Evolutionary conservation across 2,888 invertebrate genomes (phyloP).

Genomic region (Tuberolachnus salignus): DNA sequence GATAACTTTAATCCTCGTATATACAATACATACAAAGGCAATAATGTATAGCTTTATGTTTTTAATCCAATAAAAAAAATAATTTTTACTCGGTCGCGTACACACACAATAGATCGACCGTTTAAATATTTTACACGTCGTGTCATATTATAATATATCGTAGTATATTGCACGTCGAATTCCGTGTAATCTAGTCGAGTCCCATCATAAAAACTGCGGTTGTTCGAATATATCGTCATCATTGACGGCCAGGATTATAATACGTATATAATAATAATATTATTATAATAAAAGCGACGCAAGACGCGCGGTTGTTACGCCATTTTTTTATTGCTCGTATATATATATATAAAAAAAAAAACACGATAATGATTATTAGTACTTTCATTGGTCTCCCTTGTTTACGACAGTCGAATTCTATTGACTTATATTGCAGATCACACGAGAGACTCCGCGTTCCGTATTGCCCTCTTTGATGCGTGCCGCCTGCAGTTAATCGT

Average conservation of each 20-base stretch:
- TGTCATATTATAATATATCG: no score
- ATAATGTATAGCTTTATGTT: background rate
- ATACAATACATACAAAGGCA: no score
- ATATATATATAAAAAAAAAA: background rate
- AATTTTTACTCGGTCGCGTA: no score
- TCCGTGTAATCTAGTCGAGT: no score
- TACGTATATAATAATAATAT: no score
- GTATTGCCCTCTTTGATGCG: constrained; percentile 22
- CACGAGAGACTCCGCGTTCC: background rate
- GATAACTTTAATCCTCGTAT: background rate
- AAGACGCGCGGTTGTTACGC: constrained; percentile 1
- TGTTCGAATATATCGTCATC: background rate
- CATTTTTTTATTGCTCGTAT: constrained; percentile 35
- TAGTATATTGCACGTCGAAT: background rate
- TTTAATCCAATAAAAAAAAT: constrained; percentile 10
- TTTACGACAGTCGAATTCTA: constrained; percentile 38
- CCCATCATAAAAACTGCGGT: background rate
- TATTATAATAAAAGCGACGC: background rate
- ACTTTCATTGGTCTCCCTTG: constrained; percentile 15
- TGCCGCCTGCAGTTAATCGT: constrained; percentile 26
- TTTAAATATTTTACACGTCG: background rate
- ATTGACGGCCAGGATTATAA: constrained; percentile 19
- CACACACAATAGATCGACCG: background rate
- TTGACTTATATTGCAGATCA: constrained; percentile 24
- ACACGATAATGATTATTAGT: constrained; percentile 33